Evolutionary conservation across 2,113 vertebrate genomes (phyloP).

Genomic region (Cairina moschata): DNA sequence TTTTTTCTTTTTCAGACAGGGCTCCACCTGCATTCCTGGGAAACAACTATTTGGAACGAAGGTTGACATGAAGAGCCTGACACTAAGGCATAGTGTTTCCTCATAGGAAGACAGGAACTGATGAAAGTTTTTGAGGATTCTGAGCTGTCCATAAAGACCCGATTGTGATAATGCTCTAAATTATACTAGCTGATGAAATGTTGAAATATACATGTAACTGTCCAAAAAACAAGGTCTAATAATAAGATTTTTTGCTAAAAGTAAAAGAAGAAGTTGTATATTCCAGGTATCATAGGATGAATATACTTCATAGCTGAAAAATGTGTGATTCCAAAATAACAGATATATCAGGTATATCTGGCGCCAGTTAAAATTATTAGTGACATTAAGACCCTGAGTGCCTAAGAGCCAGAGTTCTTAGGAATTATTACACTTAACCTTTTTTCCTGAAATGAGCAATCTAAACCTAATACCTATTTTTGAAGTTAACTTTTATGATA

Average conservation of each 20-base stretch:
- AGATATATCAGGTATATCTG: neutral
- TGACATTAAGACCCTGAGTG: rapidly evolving
- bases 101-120: neutral
- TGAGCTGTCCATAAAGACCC: neutral
- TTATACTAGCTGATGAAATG: neutral
- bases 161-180: neutral
- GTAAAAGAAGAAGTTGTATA: neutral
- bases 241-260: neutral
- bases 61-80: neutral
- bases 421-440: neutral
- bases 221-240: neutral
- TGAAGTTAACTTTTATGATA: neutral
- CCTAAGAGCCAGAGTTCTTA: neutral
- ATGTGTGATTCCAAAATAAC: neutral
- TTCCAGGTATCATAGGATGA: neutral
- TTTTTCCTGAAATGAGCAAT: neutral
- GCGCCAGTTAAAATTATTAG: neutral
- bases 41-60: neutral
- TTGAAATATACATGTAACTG: neutral
- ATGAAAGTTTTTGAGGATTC: neutral
- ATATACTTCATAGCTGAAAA: neutral
- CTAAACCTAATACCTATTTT: neutral
- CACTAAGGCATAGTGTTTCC: neutral
- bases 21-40: neutral
- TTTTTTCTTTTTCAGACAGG: neutral